Evolutionary conservation across 2,113 vertebrate genomes (phyloP).

Genomic region (Tragelaphus strepsiceros): DNA sequence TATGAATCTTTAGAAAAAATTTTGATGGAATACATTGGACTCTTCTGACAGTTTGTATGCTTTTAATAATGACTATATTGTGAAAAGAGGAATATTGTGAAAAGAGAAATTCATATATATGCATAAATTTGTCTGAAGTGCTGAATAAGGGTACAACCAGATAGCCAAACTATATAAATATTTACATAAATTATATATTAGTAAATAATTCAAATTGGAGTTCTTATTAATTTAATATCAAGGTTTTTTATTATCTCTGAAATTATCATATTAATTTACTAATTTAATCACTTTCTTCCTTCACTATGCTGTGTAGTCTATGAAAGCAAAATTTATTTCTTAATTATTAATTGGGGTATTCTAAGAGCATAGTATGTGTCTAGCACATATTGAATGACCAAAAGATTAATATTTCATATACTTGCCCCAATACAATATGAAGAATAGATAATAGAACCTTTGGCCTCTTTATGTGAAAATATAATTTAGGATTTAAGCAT

Average conservation of each 20-base stretch:
- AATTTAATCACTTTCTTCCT: not conserved
- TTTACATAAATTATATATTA: not conserved
- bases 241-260: not conserved
- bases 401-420: not conserved
- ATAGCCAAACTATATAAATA: not conserved
- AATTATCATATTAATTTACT: not conserved
- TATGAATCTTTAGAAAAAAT: not conserved
- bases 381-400: not conserved
- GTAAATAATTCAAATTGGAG: not conserved
- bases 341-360: not conserved
- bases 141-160: not conserved
- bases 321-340: not conserved
- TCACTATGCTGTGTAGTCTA: fast-evolving
- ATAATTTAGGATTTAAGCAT: not conserved
- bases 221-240: not conserved
- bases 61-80: not conserved
- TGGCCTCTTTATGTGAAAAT: not conserved
- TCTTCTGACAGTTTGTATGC: not conserved
- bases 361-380: not conserved
- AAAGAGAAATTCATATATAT: not conserved
- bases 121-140: not conserved
- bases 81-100: not conserved
- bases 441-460: not conserved
- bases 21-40: not conserved
- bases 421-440: not conserved